A percentile compares a stretch with the other conserved stretches of the same genome.
Evolutionary conservation across 2,113 vertebrate genomes (phyloP).

Genomic region (Danionella cerebrum): DNA sequence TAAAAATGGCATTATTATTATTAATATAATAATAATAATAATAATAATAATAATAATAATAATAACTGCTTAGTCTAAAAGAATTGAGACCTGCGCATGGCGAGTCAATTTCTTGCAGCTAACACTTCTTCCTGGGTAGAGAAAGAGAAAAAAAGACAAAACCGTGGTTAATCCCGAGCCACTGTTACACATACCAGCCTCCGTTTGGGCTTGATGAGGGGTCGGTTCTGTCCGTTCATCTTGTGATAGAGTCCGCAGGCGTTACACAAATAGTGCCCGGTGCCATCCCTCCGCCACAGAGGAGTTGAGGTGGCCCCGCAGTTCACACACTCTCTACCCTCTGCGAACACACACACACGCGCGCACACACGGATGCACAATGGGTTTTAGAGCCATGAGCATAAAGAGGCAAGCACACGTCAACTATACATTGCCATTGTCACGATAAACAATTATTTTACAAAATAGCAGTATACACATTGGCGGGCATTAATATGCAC

Average conservation of each 20-base stretch:
- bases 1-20: conserved; percentile 25
- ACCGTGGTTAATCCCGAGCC: conserved; percentile 51
- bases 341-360: conserved; percentile 68
- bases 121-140: conserved; percentile 63
- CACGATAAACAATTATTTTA: not conserved
- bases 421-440: not conserved
- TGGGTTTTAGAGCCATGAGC: conserved; percentile 12
- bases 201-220: conserved; percentile 98
- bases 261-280: conserved; percentile 98
- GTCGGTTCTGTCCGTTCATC: conserved; percentile 99
- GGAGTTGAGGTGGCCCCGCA: conserved; percentile 98
- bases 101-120: conserved; percentile 70
- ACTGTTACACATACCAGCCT: conserved; percentile 84
- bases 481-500: too few relatives aligned
- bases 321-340: conserved; percentile 99
- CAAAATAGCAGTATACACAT: too few relatives aligned
- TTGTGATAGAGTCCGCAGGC: conserved; percentile 99
- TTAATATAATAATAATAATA: conserved; percentile 32
- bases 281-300: conserved; percentile 95
- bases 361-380: conserved; percentile 36
- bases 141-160: conserved; percentile 60
- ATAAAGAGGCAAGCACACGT: conserved; percentile 1
- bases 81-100: conserved; percentile 65
- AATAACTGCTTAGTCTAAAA: conserved; percentile 62
- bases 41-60: conserved; percentile 39